Evolutionary conservation across 2,797 vertebrate species (phyloP).

Genomic region (Aphelocoma californica): DNA sequence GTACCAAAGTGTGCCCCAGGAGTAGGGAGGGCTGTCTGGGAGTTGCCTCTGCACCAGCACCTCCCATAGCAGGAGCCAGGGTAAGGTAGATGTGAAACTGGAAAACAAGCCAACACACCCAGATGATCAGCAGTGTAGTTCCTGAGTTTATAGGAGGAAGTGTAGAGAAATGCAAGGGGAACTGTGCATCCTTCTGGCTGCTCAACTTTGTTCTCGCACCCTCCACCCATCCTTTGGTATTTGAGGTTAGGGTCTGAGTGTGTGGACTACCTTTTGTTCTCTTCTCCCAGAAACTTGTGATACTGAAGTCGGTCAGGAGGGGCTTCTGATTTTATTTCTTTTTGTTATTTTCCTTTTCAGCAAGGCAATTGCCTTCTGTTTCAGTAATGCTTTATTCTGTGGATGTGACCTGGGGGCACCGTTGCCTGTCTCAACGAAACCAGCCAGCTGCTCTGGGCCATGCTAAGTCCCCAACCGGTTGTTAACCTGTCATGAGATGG

Average conservation of each 20-base stretch:
- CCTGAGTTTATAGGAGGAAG: neutral
- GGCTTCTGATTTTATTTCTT: neutral
- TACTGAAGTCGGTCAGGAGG: neutral
- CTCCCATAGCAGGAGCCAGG: neutral
- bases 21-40: neutral
- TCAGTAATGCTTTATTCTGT: neutral
- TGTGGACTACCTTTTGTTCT: neutral
- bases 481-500: neutral
- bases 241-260: neutral
- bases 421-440: neutral
- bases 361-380: neutral
- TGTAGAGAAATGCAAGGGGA: neutral
- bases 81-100: neutral
- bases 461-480: neutral
- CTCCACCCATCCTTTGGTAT: neutral
- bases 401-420: accelerated
- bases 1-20: neutral
- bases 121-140: accelerated
- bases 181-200: accelerated
- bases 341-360: neutral
- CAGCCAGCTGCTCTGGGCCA: neutral
- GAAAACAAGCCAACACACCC: neutral
- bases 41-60: accelerated
- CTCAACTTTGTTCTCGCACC: accelerated
- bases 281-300: neutral